phyloP scores from a whole-genome alignment of 2,797 vertebrate species.

The Dipus sagitta region DNA sequence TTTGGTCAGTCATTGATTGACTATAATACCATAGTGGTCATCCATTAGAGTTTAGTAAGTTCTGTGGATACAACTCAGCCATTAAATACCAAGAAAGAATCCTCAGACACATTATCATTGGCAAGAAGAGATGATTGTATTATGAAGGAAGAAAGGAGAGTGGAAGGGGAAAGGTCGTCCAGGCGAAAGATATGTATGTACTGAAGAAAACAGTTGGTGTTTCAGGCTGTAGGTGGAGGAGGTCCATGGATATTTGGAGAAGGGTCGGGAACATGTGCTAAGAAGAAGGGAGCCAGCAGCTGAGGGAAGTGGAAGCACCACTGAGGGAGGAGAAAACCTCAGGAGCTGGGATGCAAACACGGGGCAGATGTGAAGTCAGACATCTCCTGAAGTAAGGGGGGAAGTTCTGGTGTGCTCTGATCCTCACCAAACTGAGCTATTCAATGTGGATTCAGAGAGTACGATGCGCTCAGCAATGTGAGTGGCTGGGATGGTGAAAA shows the following conservation, averaged over 20 bases:
- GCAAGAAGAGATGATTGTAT: background rate
- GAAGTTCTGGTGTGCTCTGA: fast-evolving
- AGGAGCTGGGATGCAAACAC: too few relatives aligned
- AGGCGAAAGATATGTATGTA: fast-evolving
- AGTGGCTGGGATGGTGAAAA: background rate
- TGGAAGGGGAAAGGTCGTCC: background rate
- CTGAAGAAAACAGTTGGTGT: background rate
- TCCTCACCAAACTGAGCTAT: background rate
- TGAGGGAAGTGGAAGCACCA: background rate
- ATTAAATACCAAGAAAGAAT: background rate
- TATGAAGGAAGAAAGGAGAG: background rate
- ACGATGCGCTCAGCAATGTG: background rate
- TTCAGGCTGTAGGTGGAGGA: background rate
- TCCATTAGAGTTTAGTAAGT: background rate
- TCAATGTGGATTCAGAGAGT: background rate
- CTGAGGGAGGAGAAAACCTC: background rate
- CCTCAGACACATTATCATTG: background rate
- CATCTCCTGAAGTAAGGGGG: background rate
- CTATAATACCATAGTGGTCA: background rate
- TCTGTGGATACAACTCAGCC: background rate
- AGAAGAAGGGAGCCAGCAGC: background rate
- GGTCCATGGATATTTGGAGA: background rate
- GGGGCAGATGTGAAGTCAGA: background rate
- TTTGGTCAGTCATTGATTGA: background rate
- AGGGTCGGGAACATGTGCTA: background rate